Percentiles rank a stretch among this genome's conserved stretches.
Conservation (phyloP, 2,113 vertebrate genomes). For the Ornithorhynchus anatinus region DNA sequence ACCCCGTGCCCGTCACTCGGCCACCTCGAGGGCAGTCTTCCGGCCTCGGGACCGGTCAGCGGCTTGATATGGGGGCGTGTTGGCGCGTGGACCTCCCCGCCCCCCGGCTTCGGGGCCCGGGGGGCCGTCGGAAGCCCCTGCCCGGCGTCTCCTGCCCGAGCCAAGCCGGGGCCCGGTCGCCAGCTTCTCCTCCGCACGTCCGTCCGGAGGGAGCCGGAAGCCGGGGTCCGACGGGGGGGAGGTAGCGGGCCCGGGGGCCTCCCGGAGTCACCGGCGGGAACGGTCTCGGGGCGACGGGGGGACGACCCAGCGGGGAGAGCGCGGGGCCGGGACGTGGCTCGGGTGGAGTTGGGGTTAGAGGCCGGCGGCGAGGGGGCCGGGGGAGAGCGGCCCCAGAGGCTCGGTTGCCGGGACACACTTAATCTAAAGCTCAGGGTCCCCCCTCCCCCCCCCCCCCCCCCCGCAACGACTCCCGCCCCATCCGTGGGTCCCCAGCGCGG, state of each 20-base stretch:
- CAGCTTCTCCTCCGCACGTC: too few relatives aligned
- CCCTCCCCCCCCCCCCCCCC: background rate
- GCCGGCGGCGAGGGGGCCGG: too few relatives aligned
- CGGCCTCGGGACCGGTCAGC: background rate
- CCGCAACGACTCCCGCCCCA: too few relatives aligned
- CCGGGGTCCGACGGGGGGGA: constrained; percentile 33
- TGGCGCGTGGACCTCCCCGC: background rate
- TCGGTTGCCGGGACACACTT: too few relatives aligned
- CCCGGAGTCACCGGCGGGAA: background rate
- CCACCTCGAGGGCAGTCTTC: constrained; percentile 23
- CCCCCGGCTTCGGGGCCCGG: background rate
- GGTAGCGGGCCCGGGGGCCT: constrained; percentile 19
- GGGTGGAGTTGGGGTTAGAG: constrained; percentile 35
- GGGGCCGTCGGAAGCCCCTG: background rate
- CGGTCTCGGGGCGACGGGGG: background rate
- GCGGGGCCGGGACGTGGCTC: constrained; percentile 2
- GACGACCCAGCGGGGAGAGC: background rate
- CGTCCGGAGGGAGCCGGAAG: too few relatives aligned
- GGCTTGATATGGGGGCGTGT: background rate
- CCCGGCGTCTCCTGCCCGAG: too few relatives aligned
- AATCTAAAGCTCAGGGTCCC: too few relatives aligned
- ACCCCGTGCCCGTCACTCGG: too few relatives aligned
- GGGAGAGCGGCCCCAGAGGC: too few relatives aligned
- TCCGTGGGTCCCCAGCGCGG: constrained; percentile 36
- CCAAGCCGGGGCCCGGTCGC: background rate